Percentiles rank a stretch among this genome's conserved stretches.
Evolutionary conservation across 2,113 vertebrate genomes (phyloP).

Genomic region (Mandrillus leucophaeus): DNA sequence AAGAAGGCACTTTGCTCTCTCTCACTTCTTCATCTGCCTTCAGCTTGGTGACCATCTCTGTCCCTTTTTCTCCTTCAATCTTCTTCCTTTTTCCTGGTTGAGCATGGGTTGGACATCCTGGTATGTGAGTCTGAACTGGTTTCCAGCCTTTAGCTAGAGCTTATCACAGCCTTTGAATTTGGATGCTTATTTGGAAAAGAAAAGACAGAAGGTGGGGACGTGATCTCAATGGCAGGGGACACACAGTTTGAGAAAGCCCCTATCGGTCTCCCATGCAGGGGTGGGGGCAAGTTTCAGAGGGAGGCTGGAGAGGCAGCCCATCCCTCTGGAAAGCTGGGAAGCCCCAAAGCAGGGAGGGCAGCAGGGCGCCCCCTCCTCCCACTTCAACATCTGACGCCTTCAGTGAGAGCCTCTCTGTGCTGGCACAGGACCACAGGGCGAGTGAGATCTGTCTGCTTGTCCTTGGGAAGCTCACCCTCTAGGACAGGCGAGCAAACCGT

Average conservation of each 20-base stretch:
- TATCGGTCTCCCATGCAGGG: neutral
- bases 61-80: neutral
- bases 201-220: neutral
- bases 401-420: neutral
- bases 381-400: neutral
- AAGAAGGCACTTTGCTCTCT: constrained; percentile 51
- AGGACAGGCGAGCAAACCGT: neutral
- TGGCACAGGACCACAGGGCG: neutral
- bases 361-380: neutral
- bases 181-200: neutral
- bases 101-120: neutral
- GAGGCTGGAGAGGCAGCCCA: neutral
- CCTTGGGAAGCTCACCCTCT: neutral
- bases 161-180: neutral
- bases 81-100: neutral
- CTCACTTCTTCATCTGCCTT: neutral
- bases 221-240: neutral
- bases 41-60: neutral
- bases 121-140: neutral
- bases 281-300: neutral
- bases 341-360: neutral
- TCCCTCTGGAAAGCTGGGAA: neutral
- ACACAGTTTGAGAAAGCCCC: neutral
- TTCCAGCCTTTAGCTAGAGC: neutral
- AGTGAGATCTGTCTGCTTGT: neutral